phyloP scores from a whole-genome alignment of 2,888 invertebrate species.

The Lycocerus yunnanus region DNA sequence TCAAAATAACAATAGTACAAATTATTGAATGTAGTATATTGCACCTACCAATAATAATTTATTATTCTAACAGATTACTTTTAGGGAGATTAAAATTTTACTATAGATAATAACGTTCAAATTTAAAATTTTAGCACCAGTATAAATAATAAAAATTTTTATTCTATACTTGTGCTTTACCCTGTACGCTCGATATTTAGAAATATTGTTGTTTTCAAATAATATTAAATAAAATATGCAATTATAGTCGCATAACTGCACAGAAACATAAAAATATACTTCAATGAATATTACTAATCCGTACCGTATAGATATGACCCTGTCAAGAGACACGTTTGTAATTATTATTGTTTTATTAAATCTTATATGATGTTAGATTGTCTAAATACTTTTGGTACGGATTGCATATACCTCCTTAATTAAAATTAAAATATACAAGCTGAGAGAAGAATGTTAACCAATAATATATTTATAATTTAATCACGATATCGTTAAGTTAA shows the following conservation, averaged over 20 bases:
- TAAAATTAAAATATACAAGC: background rate
- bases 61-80: background rate
- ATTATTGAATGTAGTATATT: background rate
- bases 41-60: background rate
- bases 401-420: background rate
- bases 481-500: conserved; percentile 22
- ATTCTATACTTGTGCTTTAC: background rate
- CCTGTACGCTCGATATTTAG: background rate
- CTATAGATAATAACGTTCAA: background rate
- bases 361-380: background rate
- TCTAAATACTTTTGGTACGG: background rate
- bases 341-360: background rate
- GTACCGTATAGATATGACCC: background rate
- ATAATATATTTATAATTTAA: conserved; percentile 13
- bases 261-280: background rate
- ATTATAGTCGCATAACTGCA: background rate
- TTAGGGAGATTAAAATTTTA: background rate
- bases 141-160: background rate
- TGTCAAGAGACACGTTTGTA: background rate
- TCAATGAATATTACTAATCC: background rate
- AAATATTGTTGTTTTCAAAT: background rate
- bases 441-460: conserved; percentile 18
- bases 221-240: background rate
- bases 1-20: background rate
- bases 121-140: background rate